Base-by-base conservation (phyloP, 2,113 vertebrate species). In the Hyperopisus bebe region DNA sequence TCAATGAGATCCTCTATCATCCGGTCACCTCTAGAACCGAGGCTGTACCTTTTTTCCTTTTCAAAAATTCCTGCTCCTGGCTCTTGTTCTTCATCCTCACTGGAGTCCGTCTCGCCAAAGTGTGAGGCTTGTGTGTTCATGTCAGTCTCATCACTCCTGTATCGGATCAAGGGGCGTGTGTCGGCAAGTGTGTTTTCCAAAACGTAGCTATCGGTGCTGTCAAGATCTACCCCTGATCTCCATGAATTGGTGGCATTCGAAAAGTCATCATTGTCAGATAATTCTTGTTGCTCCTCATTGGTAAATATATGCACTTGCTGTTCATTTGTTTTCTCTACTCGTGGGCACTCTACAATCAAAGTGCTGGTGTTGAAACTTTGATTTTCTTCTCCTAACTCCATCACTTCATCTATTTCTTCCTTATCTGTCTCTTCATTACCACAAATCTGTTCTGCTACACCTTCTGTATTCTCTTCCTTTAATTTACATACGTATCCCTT, bases 151-250 rank as follows among this genome's bases (percentile, higher is more conserved):
- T 96, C 95, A 1, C 95, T 96, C 90, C 94, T 95, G 92, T 96
- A 96, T 42, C 91, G 94, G 19, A 96, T 96, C 91, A 96, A 92
- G 27, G 96, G 95, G 0, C 94, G 94, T 7, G 95, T 94, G 92
- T 96, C 96, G 0, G 95, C 95, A 0, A 96, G 90, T 1, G 96
- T 96, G 93, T 96, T 96, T 1, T 96, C 96, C 90, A 95, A 94
- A 90, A 94, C 94, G 5, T 96, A 96, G 91, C 95, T 96, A 91
- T 95, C 93, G 10, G 47, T 86, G 82, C 93, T 88, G 70, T 96
- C 95, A 11, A 92, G 46, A 91, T 96, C 96, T 35, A 35, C 89
- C 13, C 46, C 86, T 0, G 94, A 94, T 91, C 74, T 94, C 93
- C 94, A 96, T 0, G 95, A 96, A 88, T 94, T 90, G 0, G 94